A percentile compares a stretch with the other conserved stretches of the same genome.
These are phyloP conservation scores for Acronicta psi DNA, from an alignment of 2,888 invertebrate genomes.

Conservation along the genomic window DNA sequence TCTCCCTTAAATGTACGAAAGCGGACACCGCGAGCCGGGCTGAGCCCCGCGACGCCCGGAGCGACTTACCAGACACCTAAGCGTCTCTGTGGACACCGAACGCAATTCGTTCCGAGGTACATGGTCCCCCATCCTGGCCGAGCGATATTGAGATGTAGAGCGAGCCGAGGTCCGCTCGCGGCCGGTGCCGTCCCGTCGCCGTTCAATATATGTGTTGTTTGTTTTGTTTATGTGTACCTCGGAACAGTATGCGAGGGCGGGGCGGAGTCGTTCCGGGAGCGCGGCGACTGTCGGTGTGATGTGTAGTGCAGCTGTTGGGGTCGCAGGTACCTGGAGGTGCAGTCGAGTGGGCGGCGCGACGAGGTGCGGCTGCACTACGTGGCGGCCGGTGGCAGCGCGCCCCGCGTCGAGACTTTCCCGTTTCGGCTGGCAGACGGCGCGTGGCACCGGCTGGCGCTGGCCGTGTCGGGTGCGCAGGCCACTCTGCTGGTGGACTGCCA, in stretches of 20 bases:
- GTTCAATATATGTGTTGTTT: slow-evolving; percentile 83
- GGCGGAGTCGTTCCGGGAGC: slow-evolving; percentile 68
- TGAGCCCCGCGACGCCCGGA: slow-evolving; percentile 64
- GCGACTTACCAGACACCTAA: slow-evolving; percentile 73
- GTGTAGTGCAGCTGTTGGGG: slow-evolving; percentile 69
- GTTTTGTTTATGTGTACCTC: slow-evolving; percentile 89
- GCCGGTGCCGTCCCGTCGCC: slow-evolving; percentile 75
- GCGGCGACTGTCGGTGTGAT: slow-evolving; percentile 57
- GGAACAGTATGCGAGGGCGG: slow-evolving; percentile 85
- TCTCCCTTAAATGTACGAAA: slow-evolving; percentile 51
- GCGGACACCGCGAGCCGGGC: slow-evolving; percentile 74
- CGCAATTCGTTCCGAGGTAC: slow-evolving; percentile 90
- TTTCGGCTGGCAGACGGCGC: slow-evolving; percentile 95
- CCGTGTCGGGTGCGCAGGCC: slow-evolving; percentile 95
- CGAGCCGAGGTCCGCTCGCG: slow-evolving; percentile 84
- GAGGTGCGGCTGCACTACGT: slow-evolving; percentile 96
- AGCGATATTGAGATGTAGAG: slow-evolving; percentile 90
- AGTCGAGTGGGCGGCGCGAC: slow-evolving; percentile 96
- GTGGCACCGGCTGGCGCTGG: slow-evolving; percentile 96
- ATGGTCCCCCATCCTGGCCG: slow-evolving; percentile 88
- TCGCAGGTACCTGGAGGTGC: slow-evolving; percentile 95
- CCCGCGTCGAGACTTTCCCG: slow-evolving; percentile 95
- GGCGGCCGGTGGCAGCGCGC: slow-evolving; percentile 89
- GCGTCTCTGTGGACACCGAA: slow-evolving; percentile 78
- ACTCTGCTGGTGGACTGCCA: slow-evolving; percentile 96